Evolutionary conservation across 2,888 invertebrate species (phyloP), one percentile per base, ranked within the genome.

Genomic region (Chaetogeoica ovagalla): DNA sequence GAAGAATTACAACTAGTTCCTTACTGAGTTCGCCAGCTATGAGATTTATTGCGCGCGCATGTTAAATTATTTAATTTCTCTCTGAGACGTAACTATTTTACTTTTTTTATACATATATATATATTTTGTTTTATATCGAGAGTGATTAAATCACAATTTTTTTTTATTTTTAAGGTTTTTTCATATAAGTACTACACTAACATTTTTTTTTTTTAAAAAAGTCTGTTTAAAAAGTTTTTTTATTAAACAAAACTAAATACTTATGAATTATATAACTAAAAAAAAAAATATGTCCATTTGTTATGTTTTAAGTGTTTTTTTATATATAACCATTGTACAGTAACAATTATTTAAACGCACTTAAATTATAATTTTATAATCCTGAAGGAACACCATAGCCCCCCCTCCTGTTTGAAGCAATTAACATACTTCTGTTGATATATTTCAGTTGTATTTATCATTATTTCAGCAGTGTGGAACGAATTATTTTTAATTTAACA

Each of bases 1-100:
- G 90, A 82, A 91, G 90, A 86, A 91, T 93, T 37, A 90, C 77
- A 62, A 23, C 60, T 23, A 70, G 70, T 70, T 70, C 77, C 62
- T 55, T 77, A 55, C 19, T 77, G 21, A 62, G 77, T 8, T 77
- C 70, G 21, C 77, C 77, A 9, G 77, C 77, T 70, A 77, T 77
- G 70, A 52, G 13, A 11, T 77, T 70, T 70, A 70, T 77, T 62
- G 77, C 77, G 19, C 60, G 23, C 1, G 21, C 11, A 37, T 48
- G 77, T 70, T 77, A 63, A n/a, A 30, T 30, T 30, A 77, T 39
- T 66, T 39, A 23, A 52, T 69, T 63, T 52, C 48, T 52, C 21
- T 37, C 37, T 17, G 37, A n/a, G 39, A 73, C 30, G 30, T 30
- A 30, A 62, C 57, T 48, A 57, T 66, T 76, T 76, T 68, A 57